Evolutionary conservation across 2,113 vertebrate species (phyloP), one percentile per base, ranked within the genome.

Genomic region (Laticauda laticaudata): DNA sequence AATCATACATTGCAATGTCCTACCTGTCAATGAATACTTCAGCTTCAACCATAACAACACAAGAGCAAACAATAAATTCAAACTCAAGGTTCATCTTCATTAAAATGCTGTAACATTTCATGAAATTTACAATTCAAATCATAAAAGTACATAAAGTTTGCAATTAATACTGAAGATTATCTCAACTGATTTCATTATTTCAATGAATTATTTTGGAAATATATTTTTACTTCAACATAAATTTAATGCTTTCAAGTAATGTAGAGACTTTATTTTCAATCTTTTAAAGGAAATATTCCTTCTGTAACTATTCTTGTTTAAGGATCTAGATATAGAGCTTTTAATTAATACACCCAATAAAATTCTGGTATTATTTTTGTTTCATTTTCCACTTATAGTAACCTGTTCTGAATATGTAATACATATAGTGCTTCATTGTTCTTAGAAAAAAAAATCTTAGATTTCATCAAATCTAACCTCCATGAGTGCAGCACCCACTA

Each of bases 331-430:
- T 86, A 94, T 56, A 64, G 94, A 95, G 81, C 18, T 87, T 96
- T 96, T 96, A 95, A 96, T 96, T 97, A 96, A 93, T 96, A 92
- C 90, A 91, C 95, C 94, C 95, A 93, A 81, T 81, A 81, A 43
- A 43, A 69, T 34, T 61, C 54, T 94, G 92, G 23, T 91, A 87
- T 92, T 90, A 93, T 93, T 95, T 90, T 95, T 95, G 92, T 95
- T 24, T 93, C 96, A 94, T 95, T 5, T 89, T 69, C 91, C 95
- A 59, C 59, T 15, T 18, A 43, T 81, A 81, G 34, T 43, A 81
- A 39, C 34, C 18, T 81, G 6, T 81, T 81, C 34, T 81, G 34
- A 81, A 43, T 21, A 39, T 81, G 18, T 21, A 21, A 9, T 81
- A 21, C 34, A 21, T 81, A 43, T 39, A 81, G n/a, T 81, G 34